Percentiles rank a stretch among this genome's conserved stretches.
Evolutionary conservation across 1,140 invertebrate species (phyloP).

Genomic region (Pseudomyrmex dendroicus): DNA sequence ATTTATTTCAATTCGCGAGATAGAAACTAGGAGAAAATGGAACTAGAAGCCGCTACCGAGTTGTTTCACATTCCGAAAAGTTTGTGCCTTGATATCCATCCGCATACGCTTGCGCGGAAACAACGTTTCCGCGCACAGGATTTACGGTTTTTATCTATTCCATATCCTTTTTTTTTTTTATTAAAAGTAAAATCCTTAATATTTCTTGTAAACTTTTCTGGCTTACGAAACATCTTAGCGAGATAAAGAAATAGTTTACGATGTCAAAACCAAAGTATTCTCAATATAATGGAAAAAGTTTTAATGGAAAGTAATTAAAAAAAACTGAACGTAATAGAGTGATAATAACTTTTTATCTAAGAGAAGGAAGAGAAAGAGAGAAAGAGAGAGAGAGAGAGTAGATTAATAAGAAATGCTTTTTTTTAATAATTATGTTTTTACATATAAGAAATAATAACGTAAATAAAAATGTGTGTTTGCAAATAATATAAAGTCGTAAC

Average conservation of each 20-base stretch:
- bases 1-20: conserved; percentile 45
- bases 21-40: conserved; percentile 5
- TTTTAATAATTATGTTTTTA: too few relatives aligned
- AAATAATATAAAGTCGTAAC: too few relatives aligned
- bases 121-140: background rate
- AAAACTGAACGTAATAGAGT: background rate
- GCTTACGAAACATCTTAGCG: background rate
- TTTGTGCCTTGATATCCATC: background rate
- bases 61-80: background rate
- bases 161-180: background rate
- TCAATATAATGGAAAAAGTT: conserved; percentile 21
- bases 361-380: background rate
- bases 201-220: conserved; percentile 1
- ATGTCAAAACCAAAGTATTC: background rate
- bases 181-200: background rate
- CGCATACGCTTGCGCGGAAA: background rate
- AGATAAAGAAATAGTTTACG: background rate
- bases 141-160: background rate
- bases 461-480: too few relatives aligned
- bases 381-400: too few relatives aligned
- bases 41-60: conserved; percentile 18
- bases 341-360: background rate
- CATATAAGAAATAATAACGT: too few relatives aligned
- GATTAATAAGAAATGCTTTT: too few relatives aligned
- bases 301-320: conserved; percentile 7